Evolutionary conservation across 2,113 vertebrate genomes (phyloP).

Genomic region (Vulpes ferrilata): DNA sequence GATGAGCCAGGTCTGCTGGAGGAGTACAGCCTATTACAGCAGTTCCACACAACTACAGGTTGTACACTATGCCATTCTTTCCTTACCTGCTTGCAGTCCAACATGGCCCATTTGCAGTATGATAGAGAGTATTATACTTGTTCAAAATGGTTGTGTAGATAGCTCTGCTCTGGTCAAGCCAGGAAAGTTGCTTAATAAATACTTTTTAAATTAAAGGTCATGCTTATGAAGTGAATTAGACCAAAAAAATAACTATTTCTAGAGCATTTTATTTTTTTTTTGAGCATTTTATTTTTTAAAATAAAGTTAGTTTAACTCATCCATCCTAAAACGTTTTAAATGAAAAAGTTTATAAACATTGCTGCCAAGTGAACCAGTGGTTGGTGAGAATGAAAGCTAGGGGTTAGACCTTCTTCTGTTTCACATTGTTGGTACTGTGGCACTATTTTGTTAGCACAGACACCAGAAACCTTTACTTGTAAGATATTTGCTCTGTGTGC

Average conservation of each 20-base stretch:
- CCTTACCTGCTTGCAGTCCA: neutral
- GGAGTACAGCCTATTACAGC: rapidly evolving
- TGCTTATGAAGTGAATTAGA: neutral
- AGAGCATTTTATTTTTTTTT: neutral
- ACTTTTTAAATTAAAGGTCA: neutral
- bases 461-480: neutral
- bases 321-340: neutral
- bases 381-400: neutral
- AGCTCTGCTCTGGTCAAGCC: neutral
- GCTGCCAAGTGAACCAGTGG: neutral
- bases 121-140: neutral
- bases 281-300: no score
- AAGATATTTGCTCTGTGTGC: neutral
- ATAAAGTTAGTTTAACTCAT: neutral
- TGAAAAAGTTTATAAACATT: neutral
- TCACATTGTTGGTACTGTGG: neutral
- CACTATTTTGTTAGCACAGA: neutral
- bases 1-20: neutral
- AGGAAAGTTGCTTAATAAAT: neutral
- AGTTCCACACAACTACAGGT: no score
- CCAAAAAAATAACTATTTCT: neutral
- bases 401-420: neutral
- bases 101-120: neutral
- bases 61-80: no score
- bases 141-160: neutral